phyloP scores from a whole-genome alignment of 2,888 invertebrate species.

The Ormyrus pomaceus region DNA sequence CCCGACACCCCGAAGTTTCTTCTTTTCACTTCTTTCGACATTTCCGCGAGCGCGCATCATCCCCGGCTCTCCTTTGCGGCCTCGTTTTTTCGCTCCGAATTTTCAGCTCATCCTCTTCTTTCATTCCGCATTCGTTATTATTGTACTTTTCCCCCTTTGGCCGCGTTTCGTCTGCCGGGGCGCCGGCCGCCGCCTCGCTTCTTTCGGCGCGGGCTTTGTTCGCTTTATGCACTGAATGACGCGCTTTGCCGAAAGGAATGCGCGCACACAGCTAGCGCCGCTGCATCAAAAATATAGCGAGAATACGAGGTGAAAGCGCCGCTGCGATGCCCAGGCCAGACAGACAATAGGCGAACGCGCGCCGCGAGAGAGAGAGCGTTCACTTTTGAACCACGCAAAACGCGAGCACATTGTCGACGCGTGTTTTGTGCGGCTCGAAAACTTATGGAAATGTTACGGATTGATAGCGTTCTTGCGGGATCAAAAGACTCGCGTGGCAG shows the following conservation, averaged over 20 bases:
- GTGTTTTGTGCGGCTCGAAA: constrained; percentile 6
- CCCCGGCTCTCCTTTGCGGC: neutral
- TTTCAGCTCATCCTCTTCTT: constrained; percentile 18
- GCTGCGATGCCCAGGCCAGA: neutral
- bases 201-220: constrained; percentile 37
- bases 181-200: neutral
- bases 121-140: constrained; percentile 32
- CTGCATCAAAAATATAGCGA: constrained; percentile 56
- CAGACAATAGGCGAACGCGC: neutral
- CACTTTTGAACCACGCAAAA: constrained; percentile 38
- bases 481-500: too few relatives aligned
- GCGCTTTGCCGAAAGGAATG: constrained; percentile 48
- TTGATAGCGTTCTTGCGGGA: too few relatives aligned
- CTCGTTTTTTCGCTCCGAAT: neutral
- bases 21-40: too few relatives aligned
- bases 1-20: too few relatives aligned
- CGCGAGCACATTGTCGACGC: constrained; percentile 39
- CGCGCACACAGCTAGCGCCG: constrained; percentile 3
- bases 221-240: constrained; percentile 33
- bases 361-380: constrained; percentile 34
- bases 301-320: constrained; percentile 57
- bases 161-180: neutral
- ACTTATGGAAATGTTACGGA: too few relatives aligned
- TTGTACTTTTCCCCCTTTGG: constrained; percentile 30
- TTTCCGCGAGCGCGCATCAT: too few relatives aligned